Base-by-base conservation (phyloP, 2,797 vertebrate species). In the Eupleurogrammus muticus region DNA sequence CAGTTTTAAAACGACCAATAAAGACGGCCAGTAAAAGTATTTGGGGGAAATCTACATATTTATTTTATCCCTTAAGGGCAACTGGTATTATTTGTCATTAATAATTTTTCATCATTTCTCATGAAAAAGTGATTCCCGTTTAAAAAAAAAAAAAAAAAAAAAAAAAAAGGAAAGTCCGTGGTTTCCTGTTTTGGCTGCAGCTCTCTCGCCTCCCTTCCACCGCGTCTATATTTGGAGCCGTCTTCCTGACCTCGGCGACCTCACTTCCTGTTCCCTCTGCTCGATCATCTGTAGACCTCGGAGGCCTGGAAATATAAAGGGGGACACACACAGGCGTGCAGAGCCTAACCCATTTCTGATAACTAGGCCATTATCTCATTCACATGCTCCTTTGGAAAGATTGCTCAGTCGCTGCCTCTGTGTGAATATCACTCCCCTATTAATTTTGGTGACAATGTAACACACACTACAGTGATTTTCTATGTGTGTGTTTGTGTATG, bases 181-280 rank as follows among this genome's bases (percentile, higher is more conserved):
- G 66, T 79, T 85, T 91, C 86, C 80, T 90, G 87, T 89, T 91
- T 75, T 70, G 76, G 47, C 67, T 60, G 9, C 9, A 21, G 19
- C 48, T 47, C 32, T 10, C 53, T 44, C 56, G 59, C 68, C 63
- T 63, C 59, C 62, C 73, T 85, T 66, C 58, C 70, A 60, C 70
- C 67, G 67, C 36, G 36, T 83, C 87, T 93, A 92, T 88, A 92
- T 93, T 91, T 93, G 89, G 88, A 74, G 23, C 17, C 36, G 65
- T 85, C 64, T 73, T 81, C 81, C 80, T 60, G 75, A 91, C 90
- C 91, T 82, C 12, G 35, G 46, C 5, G 77, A 91, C 88, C 90
- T 89, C 77, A 77, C 90, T 93, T 94, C 93, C 92, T 91, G 87
- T 91, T n/a, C 87, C 76, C 65, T 73, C 78, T 76, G 67, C 24